Conservation (phyloP, 2,113 vertebrate genomes). For the Puma concolor region DNA sequence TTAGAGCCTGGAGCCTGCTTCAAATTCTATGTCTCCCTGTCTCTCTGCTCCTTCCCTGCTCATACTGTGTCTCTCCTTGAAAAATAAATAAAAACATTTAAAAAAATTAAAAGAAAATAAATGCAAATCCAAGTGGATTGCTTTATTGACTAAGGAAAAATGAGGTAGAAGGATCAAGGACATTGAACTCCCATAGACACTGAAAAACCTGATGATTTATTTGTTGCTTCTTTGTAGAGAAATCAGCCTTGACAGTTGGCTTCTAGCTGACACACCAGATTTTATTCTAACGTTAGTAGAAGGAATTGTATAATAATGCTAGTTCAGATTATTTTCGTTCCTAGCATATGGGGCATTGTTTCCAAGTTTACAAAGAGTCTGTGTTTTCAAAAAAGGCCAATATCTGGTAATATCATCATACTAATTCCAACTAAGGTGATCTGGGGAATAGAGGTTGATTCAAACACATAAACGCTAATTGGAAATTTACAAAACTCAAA, state of each 20-base stretch:
- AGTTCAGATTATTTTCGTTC: neutral
- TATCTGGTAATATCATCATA: neutral
- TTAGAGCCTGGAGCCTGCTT: too few relatives aligned
- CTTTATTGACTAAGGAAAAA: neutral
- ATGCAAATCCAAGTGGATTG: neutral
- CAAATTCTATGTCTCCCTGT: too few relatives aligned
- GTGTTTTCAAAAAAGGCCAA: neutral
- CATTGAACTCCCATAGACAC: neutral
- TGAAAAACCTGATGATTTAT: neutral
- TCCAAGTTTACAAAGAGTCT: neutral
- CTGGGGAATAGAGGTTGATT: neutral
- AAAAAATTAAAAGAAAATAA: neutral
- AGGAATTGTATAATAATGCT: neutral
- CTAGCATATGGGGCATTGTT: neutral
- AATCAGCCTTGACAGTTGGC: neutral
- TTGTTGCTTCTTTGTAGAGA: neutral
- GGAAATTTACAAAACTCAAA: neutral
- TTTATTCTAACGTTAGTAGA: neutral
- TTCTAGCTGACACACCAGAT: neutral
- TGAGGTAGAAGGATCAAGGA: neutral
- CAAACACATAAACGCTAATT: neutral
- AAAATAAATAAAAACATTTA: too few relatives aligned
- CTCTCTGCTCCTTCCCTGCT: too few relatives aligned
- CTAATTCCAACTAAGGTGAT: neutral
- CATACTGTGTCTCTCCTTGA: too few relatives aligned